A percentile compares a stretch with the other conserved stretches of the same genome.
These are phyloP conservation scores for Bibio marci DNA, from an alignment of 2,888 invertebrate species.

Conservation along the genomic window DNA sequence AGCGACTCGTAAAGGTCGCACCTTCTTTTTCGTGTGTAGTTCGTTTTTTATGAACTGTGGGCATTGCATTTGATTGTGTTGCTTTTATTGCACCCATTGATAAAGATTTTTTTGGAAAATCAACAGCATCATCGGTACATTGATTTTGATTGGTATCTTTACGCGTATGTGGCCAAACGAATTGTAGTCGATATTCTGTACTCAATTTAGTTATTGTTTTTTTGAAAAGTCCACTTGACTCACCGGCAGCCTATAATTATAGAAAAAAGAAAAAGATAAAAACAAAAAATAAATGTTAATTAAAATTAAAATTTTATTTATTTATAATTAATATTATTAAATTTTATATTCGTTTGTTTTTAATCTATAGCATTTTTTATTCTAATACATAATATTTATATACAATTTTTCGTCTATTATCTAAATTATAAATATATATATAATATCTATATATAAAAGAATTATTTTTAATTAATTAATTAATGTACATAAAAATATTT, in stretches of 20 bases:
- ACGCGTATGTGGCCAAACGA: constrained; percentile 61
- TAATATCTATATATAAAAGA: no score
- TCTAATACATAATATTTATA: no score
- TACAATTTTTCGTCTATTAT: no score
- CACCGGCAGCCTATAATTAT: constrained; percentile 25
- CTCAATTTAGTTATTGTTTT: constrained; percentile 56
- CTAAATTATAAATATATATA: no score
- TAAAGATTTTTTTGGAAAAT: constrained; percentile 61
- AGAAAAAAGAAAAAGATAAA: constrained; percentile 9
- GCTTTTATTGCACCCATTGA: constrained; percentile 73
- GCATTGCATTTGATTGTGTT: constrained; percentile 30
- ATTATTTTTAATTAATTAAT: no score
- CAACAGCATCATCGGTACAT: constrained; percentile 33
- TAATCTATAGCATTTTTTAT: no score
- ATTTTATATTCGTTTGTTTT: not conserved
- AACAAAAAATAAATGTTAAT: not conserved
- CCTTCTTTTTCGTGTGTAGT: constrained; percentile 33
- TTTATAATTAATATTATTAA: not conserved
- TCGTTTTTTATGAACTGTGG: constrained; percentile 51
- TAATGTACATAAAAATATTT: no score
- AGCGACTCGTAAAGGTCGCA: constrained; percentile 26
- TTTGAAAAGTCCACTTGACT: constrained; percentile 50
- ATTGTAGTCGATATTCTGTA: constrained; percentile 79
- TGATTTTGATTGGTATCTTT: constrained; percentile 33
- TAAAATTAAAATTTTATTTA: not conserved